Evolutionary conservation across 2,888 invertebrate genomes (phyloP).

Genomic region (Labia minor): DNA sequence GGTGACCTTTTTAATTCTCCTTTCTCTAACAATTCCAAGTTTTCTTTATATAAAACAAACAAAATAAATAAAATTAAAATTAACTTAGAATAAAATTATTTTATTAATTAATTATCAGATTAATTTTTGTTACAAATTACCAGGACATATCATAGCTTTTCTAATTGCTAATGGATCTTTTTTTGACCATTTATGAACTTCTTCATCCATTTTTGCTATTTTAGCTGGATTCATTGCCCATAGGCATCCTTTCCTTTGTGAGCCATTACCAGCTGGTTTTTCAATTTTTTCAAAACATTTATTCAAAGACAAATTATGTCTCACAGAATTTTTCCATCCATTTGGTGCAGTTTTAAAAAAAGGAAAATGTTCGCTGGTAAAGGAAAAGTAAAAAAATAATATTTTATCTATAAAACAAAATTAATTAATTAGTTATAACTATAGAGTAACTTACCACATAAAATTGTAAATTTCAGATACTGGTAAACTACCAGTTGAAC

Average conservation of each 20-base stretch:
- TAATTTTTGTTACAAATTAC: too few species aligned
- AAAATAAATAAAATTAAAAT: conserved; percentile 14
- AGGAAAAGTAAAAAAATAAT: conserved; percentile 24
- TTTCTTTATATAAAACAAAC: conserved; percentile 47
- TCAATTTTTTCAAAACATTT: conserved; percentile 98
- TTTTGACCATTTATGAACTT: conserved; percentile 93
- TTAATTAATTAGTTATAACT: background rate
- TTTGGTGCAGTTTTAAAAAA: conserved; percentile 97
- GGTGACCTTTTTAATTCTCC: conserved; percentile 71
- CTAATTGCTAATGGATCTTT: conserved; percentile 88
- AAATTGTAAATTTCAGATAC: conserved; percentile 98
- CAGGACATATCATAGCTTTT: conserved; percentile 89
- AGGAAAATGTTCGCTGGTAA: conserved; percentile 87
- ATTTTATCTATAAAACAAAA: background rate
- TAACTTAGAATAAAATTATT: too few species aligned
- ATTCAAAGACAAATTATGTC: conserved; percentile 93
- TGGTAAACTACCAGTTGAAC: conserved; percentile 83
- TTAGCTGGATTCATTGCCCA: conserved; percentile 97
- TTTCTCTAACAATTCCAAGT: conserved; percentile 68
- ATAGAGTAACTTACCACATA: conserved; percentile 75
- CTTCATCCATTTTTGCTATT: conserved; percentile 93
- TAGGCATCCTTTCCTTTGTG: conserved; percentile 71
- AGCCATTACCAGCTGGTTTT: conserved; percentile 78
- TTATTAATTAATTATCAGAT: too few species aligned
- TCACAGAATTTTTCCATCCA: conserved; percentile 98